phyloP scores from a whole-genome alignment of 2,113 vertebrate species.

The Saccopteryx bilineata region DNA sequence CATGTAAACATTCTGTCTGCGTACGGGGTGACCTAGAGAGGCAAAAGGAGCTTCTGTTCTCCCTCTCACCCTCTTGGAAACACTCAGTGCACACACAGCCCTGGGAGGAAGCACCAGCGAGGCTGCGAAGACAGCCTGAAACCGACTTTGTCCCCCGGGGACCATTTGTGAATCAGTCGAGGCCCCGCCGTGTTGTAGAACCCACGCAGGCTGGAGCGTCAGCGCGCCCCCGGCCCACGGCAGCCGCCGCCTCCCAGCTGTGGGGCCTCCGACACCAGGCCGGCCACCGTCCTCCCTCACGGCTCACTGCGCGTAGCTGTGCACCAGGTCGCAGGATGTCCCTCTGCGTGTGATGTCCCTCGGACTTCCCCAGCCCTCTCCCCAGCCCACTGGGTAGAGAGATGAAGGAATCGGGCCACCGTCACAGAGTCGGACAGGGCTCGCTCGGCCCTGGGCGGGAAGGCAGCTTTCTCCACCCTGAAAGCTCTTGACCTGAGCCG shows the following conservation, averaged over 20 bases:
- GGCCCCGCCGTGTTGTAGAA: accelerated
- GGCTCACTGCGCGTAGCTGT: accelerated
- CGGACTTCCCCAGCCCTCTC: accelerated
- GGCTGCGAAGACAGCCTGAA: too few species aligned
- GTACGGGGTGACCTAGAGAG: neutral
- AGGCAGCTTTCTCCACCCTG: neutral
- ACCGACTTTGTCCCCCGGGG: accelerated
- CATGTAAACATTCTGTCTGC: neutral
- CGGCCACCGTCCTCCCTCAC: too few species aligned
- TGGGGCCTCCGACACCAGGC: neutral
- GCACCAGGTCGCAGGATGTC: neutral
- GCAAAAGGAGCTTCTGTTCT: neutral
- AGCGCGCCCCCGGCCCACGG: accelerated
- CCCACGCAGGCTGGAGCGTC: too few species aligned
- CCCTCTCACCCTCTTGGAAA: neutral
- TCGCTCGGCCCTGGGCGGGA: accelerated
- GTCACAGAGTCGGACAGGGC: accelerated
- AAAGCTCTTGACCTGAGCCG: accelerated
- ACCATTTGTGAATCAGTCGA: accelerated
- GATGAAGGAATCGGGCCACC: neutral
- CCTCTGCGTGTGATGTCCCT: accelerated
- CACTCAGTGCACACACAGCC: neutral
- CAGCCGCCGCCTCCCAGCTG: accelerated
- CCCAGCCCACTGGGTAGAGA: neutral
- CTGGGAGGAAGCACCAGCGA: too few species aligned